phyloP scores from a whole-genome alignment of 2,797 vertebrate species.

The Trichosurus vulpecula region DNA sequence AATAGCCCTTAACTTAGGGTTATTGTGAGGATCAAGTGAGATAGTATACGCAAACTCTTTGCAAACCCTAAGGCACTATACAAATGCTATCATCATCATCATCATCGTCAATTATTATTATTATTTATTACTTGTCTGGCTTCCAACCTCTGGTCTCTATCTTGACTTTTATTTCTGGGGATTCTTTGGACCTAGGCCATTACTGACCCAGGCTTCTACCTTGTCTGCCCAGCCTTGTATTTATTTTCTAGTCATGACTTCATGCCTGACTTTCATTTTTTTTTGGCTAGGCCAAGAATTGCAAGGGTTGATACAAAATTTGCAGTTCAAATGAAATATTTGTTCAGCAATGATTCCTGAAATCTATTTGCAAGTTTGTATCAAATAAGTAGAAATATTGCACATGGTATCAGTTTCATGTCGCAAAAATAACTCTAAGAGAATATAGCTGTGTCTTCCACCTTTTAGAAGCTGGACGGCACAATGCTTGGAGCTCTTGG shows the following conservation, averaged over 20 bases:
- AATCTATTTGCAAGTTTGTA: background rate
- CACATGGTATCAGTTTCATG: background rate
- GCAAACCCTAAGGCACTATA: background rate
- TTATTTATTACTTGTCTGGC: background rate
- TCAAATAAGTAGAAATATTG: background rate
- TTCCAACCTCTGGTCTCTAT: background rate
- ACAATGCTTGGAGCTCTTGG: background rate
- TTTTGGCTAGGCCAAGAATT: background rate
- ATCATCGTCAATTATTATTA: background rate
- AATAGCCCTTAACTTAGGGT: background rate
- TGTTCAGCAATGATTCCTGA: background rate
- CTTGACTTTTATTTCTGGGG: background rate
- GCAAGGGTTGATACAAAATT: background rate
- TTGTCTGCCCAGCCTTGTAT: too few relatives aligned
- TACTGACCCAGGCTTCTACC: background rate
- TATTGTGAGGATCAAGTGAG: background rate
- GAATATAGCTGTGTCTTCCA: background rate
- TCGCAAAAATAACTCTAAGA: background rate
- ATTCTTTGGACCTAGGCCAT: background rate
- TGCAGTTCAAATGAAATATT: background rate
- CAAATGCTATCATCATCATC: background rate
- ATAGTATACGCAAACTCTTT: background rate
- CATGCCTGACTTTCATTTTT: background rate
- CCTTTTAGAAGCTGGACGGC: background rate
- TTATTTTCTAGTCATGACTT: background rate